Evolutionary conservation across 2,797 vertebrate species (phyloP).

Genomic region (Todus mexicanus): DNA sequence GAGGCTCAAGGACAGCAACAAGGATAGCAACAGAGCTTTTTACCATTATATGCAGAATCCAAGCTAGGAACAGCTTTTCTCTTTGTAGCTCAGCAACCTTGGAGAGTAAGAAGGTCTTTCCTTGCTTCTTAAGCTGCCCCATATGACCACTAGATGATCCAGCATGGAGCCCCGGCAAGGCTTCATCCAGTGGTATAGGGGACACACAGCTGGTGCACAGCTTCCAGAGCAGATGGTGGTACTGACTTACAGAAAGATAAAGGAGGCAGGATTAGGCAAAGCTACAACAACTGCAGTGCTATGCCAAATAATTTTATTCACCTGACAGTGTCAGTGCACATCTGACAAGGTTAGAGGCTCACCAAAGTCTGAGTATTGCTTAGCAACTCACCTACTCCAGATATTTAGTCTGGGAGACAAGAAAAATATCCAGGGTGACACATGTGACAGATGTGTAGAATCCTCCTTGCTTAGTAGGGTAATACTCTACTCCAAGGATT

Average conservation of each 20-base stretch:
- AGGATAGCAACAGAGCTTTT: background rate
- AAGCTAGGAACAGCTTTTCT: background rate
- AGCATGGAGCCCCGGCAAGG: background rate
- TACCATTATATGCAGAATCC: background rate
- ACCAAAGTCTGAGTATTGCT: background rate
- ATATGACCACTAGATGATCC: background rate
- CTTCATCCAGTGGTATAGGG: background rate
- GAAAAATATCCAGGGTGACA: background rate
- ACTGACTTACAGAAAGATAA: background rate
- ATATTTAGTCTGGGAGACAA: background rate
- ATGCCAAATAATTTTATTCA: background rate
- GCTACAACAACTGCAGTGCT: background rate
- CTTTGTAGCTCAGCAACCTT: background rate
- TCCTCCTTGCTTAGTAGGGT: background rate
- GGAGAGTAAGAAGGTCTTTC: background rate
- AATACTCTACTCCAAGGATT: background rate
- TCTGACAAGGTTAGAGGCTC: background rate
- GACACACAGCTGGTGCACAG: background rate
- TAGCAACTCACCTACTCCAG: background rate
- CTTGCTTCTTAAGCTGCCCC: background rate
- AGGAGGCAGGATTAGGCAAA: background rate
- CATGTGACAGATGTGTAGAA: background rate
- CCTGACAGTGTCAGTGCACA: background rate
- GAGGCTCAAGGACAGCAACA: slow-evolving; percentile 16
- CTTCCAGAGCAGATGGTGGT: background rate